Evolutionary conservation across 2,113 vertebrate species (phyloP).

Genomic region (Brachypodius melanocephalos): DNA sequence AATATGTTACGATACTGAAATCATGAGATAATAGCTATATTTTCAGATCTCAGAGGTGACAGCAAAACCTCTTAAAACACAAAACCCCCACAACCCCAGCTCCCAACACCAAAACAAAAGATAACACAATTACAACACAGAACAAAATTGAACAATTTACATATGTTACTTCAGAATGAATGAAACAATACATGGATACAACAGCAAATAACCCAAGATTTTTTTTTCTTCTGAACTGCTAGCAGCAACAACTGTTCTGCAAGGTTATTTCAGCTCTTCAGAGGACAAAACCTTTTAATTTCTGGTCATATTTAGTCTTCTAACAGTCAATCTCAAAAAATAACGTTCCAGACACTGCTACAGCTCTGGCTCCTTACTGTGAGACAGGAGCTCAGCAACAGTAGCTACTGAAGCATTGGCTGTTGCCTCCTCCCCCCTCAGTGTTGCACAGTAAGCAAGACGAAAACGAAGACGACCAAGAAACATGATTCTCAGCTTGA

Average conservation of each 20-base stretch:
- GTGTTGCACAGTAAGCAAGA: not conserved
- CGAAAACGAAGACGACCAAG: not conserved
- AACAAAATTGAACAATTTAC: not conserved
- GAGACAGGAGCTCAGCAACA: not conserved
- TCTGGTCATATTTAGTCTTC: not conserved
- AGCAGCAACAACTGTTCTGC: not conserved
- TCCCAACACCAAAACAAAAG: not conserved
- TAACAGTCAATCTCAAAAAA: not conserved
- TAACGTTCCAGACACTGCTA: not conserved
- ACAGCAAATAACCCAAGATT: not conserved
- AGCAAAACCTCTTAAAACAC: not conserved
- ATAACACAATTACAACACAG: not conserved
- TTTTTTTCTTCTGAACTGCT: not conserved
- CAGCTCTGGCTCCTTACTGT: not conserved
- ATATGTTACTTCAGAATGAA: not conserved
- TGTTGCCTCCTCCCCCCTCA: not conserved
- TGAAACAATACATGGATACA: not conserved
- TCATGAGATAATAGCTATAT: fast-evolving
- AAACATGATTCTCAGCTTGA: not conserved
- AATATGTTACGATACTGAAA: not conserved
- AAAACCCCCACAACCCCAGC: no score
- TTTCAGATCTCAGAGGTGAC: not conserved
- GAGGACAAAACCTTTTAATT: not conserved
- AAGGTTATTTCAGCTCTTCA: not conserved
- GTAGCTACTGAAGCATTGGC: not conserved